These are phyloP conservation scores for Prunella himalayana DNA, from an alignment of 2,113 vertebrate genomes.

Conservation along the genomic window DNA sequence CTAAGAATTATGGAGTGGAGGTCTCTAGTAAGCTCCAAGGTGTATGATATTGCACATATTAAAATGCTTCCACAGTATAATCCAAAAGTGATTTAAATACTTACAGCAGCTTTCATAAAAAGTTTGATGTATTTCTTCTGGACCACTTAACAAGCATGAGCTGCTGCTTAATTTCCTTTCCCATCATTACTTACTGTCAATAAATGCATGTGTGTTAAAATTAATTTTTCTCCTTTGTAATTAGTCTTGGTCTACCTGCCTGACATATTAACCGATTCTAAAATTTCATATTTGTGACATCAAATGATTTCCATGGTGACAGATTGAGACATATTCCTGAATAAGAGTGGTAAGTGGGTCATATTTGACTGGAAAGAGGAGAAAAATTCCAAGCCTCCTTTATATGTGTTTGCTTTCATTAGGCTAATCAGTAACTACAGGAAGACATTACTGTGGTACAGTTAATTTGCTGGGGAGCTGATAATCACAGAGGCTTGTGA, in stretches of 20 bases:
- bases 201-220: not conserved
- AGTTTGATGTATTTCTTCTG: constrained; percentile 15
- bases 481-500: not conserved
- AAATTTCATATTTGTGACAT: not conserved
- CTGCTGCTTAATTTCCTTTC: not conserved
- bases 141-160: not conserved
- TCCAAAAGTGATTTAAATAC: not conserved
- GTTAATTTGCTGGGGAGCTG: not conserved
- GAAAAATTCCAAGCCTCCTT: not conserved
- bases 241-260: constrained; percentile 25
- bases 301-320: constrained; percentile 17
- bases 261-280: constrained; percentile 4
- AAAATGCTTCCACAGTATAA: not conserved
- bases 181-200: not conserved
- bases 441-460: not conserved
- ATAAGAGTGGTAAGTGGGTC: not conserved
- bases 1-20: not conserved
- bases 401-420: not conserved
- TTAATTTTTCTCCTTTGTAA: constrained; percentile 1
- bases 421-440: not conserved
- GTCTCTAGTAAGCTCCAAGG: not conserved
- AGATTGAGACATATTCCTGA: not conserved
- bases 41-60: not conserved
- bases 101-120: not conserved
- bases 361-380: not conserved